A percentile compares a stretch with the other conserved stretches of the same genome.
phyloP scores from a whole-genome alignment of 2,113 vertebrate species.

The Chelonoidis abingdonii region DNA sequence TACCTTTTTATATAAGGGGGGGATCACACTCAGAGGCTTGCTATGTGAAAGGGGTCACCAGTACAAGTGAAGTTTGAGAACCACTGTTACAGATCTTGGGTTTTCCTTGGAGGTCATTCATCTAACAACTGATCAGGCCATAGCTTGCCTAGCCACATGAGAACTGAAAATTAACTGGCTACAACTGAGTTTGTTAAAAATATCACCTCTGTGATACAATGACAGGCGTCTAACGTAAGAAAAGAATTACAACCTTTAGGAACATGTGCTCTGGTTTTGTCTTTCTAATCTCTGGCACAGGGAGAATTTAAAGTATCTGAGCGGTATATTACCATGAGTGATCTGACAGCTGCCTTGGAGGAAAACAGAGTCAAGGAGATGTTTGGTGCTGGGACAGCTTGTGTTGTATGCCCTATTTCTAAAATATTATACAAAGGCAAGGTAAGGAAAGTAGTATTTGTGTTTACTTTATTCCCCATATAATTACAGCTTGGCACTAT shows the following conservation, averaged over 20 bases:
- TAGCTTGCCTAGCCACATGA: not conserved
- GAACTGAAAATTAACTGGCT: not conserved
- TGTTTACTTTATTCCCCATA: not conserved
- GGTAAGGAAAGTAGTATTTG: slow-evolving; percentile 74
- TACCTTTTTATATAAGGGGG: no score
- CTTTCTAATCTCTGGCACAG: slow-evolving; percentile 65
- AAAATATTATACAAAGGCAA: slow-evolving; percentile 85
- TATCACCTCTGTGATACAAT: not conserved
- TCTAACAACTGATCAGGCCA: not conserved
- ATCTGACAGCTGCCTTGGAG: slow-evolving; percentile 82
- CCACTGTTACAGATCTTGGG: not conserved
- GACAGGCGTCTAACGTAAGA: not conserved
- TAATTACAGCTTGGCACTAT: not conserved
- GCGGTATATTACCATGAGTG: slow-evolving; percentile 88
- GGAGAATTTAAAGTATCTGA: slow-evolving; percentile 90
- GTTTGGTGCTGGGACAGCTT: slow-evolving; percentile 94
- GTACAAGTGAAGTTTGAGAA: no score
- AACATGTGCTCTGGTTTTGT: not conserved
- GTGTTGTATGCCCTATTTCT: slow-evolving; percentile 87
- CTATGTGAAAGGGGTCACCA: no score
- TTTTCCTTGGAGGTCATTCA: not conserved
- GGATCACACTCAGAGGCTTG: no score
- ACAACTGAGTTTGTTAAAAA: not conserved
- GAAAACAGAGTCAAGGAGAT: slow-evolving; percentile 87
- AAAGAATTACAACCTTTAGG: not conserved